These are phyloP conservation scores for Protaetia brevitarsis DNA, from an alignment of 1,140 invertebrate genomes.

Conservation along the genomic window DNA sequence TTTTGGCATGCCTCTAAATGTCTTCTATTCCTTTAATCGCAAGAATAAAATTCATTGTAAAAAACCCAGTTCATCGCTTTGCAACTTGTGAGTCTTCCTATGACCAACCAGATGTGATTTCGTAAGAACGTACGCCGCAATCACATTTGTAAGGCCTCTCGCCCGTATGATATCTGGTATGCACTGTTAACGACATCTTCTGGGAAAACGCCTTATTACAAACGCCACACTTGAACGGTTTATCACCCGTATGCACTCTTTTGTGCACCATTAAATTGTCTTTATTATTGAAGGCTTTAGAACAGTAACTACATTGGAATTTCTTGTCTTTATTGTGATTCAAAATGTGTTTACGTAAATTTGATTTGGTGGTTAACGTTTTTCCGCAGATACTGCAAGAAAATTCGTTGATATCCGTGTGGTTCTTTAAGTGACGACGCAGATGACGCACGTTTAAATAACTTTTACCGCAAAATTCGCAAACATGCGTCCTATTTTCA, in stretches of 20 bases:
- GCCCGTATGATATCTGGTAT: slow-evolving; percentile 70
- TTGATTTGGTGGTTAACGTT: slow-evolving; percentile 42
- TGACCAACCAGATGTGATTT: slow-evolving; percentile 38
- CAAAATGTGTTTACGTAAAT: slow-evolving; percentile 37
- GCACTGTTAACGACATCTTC: slow-evolving; percentile 49
- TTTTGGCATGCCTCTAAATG: no score
- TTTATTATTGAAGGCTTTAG: slow-evolving; percentile 62
- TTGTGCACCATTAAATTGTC: slow-evolving; percentile 73
- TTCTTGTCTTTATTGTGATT: slow-evolving; percentile 44
- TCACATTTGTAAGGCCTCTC: slow-evolving; percentile 66
- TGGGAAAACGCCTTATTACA: slow-evolving; percentile 74
- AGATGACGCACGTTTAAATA: slow-evolving; percentile 32
- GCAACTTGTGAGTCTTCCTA: slow-evolving; percentile 34
- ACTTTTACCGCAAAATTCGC: slow-evolving; percentile 41
- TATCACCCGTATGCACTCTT: slow-evolving; percentile 68
- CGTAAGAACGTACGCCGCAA: slow-evolving; percentile 47
- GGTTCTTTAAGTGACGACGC: slow-evolving; percentile 28
- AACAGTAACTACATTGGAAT: slow-evolving; percentile 43
- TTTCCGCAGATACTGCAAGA: slow-evolving; percentile 45
- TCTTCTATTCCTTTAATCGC: not conserved
- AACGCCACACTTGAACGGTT: slow-evolving; percentile 71
- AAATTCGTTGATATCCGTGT: slow-evolving; percentile 61
- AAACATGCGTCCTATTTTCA: slow-evolving; percentile 35
- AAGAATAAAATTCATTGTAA: not conserved
- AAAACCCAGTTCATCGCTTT: slow-evolving; percentile 27